phyloP scores from a whole-genome alignment of 2,797 vertebrate species.

The Tadarida brasiliensis region DNA sequence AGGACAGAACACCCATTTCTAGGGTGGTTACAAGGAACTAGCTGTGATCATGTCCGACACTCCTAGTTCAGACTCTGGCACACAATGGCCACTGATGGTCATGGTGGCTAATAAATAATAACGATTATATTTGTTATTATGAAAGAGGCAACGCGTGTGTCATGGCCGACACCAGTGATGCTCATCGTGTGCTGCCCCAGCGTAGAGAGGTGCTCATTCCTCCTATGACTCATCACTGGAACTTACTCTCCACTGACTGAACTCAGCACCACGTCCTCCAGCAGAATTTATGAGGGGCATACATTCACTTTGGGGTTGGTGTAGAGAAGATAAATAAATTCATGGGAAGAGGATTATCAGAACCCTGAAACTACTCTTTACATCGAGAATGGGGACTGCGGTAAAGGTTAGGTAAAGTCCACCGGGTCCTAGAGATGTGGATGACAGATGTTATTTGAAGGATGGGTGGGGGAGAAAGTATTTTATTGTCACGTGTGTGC shows the following conservation, averaged over 20 bases:
- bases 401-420: background rate
- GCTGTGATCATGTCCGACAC: background rate
- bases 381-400: background rate
- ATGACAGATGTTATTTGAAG: background rate
- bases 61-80: too few relatives aligned
- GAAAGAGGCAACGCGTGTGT: background rate
- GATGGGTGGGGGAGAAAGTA: background rate
- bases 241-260: background rate
- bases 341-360: background rate
- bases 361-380: background rate
- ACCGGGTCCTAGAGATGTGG: background rate
- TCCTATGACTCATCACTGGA: background rate
- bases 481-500: background rate
- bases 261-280: background rate
- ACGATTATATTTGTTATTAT: rapidly evolving
- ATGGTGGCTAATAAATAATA: rapidly evolving
- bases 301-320: background rate
- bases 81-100: rapidly evolving
- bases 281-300: background rate
- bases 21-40: background rate
- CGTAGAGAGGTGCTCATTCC: background rate
- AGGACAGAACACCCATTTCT: background rate
- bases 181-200: background rate
- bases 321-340: background rate
- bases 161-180: too few relatives aligned